A percentile compares a stretch with the other conserved stretches of the same genome.
Conservation (phyloP, 2,113 vertebrate species). For the Epinephelus fuscoguttatus region DNA sequence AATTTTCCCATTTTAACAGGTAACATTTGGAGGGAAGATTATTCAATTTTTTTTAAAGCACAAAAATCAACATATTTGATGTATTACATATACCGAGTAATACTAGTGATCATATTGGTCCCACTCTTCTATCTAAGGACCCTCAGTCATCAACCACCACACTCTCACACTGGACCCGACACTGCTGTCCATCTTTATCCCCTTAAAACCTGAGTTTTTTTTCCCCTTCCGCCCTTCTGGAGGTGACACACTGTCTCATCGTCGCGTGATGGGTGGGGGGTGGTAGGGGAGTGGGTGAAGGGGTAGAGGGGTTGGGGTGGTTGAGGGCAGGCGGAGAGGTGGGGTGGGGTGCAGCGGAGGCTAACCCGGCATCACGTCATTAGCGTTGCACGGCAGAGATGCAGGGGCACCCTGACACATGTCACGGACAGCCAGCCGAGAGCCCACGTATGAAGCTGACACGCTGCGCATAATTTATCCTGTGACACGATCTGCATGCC, state of each 20-base stretch:
- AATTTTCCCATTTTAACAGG: not conserved
- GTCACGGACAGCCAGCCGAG: conserved; percentile 85
- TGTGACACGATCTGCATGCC: conserved; percentile 86
- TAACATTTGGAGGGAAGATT: not conserved
- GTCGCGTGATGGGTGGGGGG: conserved; percentile 64
- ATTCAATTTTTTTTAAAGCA: not conserved
- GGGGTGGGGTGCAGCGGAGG: conserved; percentile 65
- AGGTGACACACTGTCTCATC: conserved; percentile 81
- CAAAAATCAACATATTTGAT: not conserved
- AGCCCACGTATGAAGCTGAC: conserved; percentile 84
- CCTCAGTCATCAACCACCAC: conserved; percentile 23
- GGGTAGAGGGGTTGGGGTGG: conserved; percentile 60
- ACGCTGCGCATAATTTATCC: conserved; percentile 86
- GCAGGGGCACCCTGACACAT: conserved; percentile 86
- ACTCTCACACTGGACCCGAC: conserved; percentile 53
- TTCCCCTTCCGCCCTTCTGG: conserved; percentile 57
- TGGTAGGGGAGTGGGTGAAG: conserved; percentile 45
- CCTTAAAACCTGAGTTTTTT: conserved; percentile 44
- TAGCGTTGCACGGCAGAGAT: conserved; percentile 79
- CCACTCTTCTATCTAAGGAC: conserved; percentile 1
- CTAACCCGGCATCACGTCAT: conserved; percentile 83
- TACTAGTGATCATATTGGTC: not conserved
- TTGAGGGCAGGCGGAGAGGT: conserved; percentile 64
- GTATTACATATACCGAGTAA: not conserved
- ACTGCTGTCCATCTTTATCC: conserved; percentile 69